A percentile compares a stretch with the other conserved stretches of the same genome.
These are phyloP conservation scores for Salticus scenicus DNA, from an alignment of 2,888 invertebrate genomes.

Conservation along the genomic window DNA sequence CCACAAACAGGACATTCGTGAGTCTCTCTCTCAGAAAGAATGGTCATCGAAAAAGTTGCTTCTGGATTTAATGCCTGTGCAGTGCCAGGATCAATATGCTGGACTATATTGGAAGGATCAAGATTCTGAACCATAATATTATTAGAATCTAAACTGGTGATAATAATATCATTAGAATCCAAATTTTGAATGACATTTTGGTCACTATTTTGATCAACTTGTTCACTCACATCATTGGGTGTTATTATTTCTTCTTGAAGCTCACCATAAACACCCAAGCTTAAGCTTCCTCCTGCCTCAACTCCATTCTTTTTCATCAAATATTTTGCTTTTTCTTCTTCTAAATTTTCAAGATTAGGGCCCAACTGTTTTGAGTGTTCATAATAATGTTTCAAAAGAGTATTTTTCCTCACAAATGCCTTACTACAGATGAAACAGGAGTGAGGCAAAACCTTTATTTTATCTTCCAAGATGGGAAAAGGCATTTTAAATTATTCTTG, in stretches of 20 bases:
- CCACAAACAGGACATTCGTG: conserved; percentile 44
- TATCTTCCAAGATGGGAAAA: conserved; percentile 47
- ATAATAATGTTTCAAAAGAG: conserved; percentile 48
- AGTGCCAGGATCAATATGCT: conserved; percentile 39
- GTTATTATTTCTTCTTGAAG: not conserved
- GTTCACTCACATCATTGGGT: not conserved
- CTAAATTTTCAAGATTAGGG: conserved; percentile 37
- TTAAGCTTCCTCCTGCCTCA: not conserved
- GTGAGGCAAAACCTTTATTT: conserved; percentile 60
- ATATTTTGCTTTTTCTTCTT: conserved; percentile 42
- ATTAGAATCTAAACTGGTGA: conserved; percentile 36
- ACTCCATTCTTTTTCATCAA: conserved; percentile 27
- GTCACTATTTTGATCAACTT: conserved; percentile 46
- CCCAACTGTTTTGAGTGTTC: conserved; percentile 56
- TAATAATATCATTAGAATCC: conserved; percentile 57
- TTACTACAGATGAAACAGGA: conserved; percentile 64
- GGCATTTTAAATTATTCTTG: conserved; percentile 1
- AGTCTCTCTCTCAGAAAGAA: conserved; percentile 17
- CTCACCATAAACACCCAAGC: not conserved
- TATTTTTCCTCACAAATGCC: conserved; percentile 59
- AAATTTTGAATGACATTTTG: conserved; percentile 62
- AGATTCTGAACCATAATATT: conserved; percentile 56
- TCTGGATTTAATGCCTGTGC: conserved; percentile 25
- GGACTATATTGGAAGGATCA: conserved; percentile 50
- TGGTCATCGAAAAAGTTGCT: conserved; percentile 15